These are phyloP conservation scores for Mastomys natalensis DNA, from an alignment of 2,113 vertebrate genomes.

Conservation along the genomic window DNA sequence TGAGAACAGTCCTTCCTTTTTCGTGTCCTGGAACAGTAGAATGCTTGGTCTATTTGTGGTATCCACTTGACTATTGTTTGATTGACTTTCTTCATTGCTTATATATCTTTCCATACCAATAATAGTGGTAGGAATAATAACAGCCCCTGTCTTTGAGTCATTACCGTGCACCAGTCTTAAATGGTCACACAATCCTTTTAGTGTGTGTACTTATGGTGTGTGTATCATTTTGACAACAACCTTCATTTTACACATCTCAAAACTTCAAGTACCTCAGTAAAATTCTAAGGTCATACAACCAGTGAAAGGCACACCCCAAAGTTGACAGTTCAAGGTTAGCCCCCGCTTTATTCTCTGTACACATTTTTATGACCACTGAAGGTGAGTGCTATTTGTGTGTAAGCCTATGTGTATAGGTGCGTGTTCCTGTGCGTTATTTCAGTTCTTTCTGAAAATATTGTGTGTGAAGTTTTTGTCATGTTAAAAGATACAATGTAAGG, in stretches of 20 bases:
- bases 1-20: background rate
- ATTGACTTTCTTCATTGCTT: background rate
- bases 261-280: background rate
- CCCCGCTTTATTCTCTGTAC: background rate
- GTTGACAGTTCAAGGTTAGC: background rate
- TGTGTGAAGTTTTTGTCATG: background rate
- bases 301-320: background rate
- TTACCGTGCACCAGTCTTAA: background rate
- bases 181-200: background rate
- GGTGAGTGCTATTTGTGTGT: background rate
- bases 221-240: no score
- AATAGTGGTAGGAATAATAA: background rate
- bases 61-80: background rate
- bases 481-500: background rate
- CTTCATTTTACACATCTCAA: background rate
- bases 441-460: background rate
- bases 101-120: background rate
- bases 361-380: background rate
- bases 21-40: background rate
- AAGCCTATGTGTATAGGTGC: background rate
- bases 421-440: background rate
- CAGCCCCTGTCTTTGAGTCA: background rate
- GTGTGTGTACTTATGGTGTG: background rate
- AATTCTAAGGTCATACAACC: background rate
- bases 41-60: background rate